These are phyloP conservation scores for Aspidoscelis tigris DNA, from an alignment of 2,113 vertebrate genomes.

Conservation along the genomic window DNA sequence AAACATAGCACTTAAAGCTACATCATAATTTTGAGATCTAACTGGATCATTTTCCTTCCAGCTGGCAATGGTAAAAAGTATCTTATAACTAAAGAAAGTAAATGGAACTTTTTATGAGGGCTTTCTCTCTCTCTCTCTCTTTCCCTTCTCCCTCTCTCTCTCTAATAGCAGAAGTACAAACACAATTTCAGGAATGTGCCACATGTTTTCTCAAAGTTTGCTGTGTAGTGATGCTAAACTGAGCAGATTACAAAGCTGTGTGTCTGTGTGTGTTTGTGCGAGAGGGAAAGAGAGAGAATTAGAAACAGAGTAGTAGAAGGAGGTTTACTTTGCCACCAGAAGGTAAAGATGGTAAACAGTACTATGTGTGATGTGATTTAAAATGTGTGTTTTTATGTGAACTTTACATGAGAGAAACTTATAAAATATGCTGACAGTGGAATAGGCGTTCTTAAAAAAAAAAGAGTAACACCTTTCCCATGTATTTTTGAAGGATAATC, in stretches of 20 bases:
- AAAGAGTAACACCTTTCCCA: conserved; percentile 59
- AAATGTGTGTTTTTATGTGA: conserved; percentile 72
- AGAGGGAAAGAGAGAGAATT: conserved; percentile 69
- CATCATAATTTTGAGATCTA: conserved; percentile 84
- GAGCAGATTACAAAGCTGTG: conserved; percentile 80
- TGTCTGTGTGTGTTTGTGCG: conserved; percentile 59
- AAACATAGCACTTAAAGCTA: conserved; percentile 93
- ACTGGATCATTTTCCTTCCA: conserved; percentile 77
- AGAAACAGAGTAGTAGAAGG: conserved; percentile 68
- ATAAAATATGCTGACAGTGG: conserved; percentile 67
- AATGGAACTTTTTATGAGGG: conserved; percentile 76
- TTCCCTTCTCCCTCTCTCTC: conserved; percentile 30
- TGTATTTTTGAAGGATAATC: conserved; percentile 58
- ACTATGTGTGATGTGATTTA: conserved; percentile 74
- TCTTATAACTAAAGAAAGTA: conserved; percentile 75
- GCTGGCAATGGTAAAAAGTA: conserved; percentile 77
- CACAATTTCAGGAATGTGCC: conserved; percentile 73
- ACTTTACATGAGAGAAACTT: conserved; percentile 70
- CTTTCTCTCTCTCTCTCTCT: not conserved
- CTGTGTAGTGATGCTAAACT: conserved; percentile 72
- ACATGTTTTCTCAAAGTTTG: conserved; percentile 72
- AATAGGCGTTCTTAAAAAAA: conserved; percentile 61
- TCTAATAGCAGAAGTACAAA: conserved; percentile 76
- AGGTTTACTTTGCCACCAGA: conserved; percentile 82
- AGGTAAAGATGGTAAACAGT: conserved; percentile 73